Evolutionary conservation across 2,797 vertebrate species (phyloP).

Genomic region (Poeciliopsis turneri): DNA sequence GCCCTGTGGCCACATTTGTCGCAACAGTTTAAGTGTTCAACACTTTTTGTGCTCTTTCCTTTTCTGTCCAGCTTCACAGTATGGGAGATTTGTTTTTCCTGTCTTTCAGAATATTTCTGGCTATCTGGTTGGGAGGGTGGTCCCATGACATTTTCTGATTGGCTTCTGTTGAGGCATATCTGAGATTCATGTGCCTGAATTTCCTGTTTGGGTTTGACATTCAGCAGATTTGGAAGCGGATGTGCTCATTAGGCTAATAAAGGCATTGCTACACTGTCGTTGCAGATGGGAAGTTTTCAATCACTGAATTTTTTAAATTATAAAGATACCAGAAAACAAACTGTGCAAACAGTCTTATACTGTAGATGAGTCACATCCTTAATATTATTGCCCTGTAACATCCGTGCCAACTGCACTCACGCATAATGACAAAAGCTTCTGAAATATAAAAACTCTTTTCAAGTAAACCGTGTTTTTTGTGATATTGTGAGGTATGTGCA

Average conservation of each 20-base stretch:
- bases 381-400: slow-evolving; percentile 9
- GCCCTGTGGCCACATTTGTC: slow-evolving; percentile 12
- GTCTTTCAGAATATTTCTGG: slow-evolving; percentile 6
- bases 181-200: not conserved
- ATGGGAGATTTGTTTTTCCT: slow-evolving; percentile 3
- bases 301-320: slow-evolving; percentile 9
- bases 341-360: not conserved
- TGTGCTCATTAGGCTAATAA: slow-evolving; percentile 11
- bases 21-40: slow-evolving; percentile 18
- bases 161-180: not conserved
- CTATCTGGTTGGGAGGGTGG: slow-evolving; percentile 8
- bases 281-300: slow-evolving; percentile 4
- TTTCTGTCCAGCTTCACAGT: not conserved
- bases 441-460: slow-evolving; percentile 5
- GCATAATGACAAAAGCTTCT: slow-evolving; percentile 1
- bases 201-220: slow-evolving; percentile 13
- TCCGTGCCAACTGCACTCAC: slow-evolving; percentile 2
- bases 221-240: slow-evolving; percentile 9
- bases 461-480: slow-evolving; percentile 9
- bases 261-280: not conserved
- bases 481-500: not conserved
- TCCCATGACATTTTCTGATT: slow-evolving; percentile 12
- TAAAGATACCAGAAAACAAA: slow-evolving; percentile 11
- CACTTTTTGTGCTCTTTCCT: not conserved
- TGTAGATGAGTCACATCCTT: slow-evolving; percentile 9